phyloP scores from a whole-genome alignment of 2,797 vertebrate genomes.

The Dicrostonyx torquatus region DNA sequence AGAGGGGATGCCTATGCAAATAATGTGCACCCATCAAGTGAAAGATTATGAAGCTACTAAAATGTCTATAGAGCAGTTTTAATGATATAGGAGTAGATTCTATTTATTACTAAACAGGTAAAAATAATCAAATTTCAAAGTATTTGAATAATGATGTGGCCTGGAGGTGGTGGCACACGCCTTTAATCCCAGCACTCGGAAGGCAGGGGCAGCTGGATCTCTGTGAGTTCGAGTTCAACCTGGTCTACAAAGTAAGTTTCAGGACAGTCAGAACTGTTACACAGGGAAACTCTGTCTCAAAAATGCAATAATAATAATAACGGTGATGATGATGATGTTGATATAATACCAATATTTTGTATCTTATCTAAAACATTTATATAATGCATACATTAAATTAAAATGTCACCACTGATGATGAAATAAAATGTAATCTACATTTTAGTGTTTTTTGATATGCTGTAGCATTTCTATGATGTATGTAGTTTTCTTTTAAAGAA shows the following conservation, averaged over 20 bases:
- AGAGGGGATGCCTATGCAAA: not conserved
- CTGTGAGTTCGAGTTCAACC: too few relatives aligned
- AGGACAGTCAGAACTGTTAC: too few relatives aligned
- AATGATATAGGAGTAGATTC: slow-evolving; percentile 10
- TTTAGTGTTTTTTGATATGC: not conserved
- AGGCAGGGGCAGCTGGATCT: too few relatives aligned
- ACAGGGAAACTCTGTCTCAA: too few relatives aligned
- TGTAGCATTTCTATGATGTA: not conserved
- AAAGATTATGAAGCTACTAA: slow-evolving; percentile 36
- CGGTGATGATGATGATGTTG: not conserved
- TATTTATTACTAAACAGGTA: slow-evolving; percentile 11
- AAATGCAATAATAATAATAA: too few relatives aligned
- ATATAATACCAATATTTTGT: not conserved
- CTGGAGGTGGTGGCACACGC: too few relatives aligned
- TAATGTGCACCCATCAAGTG: slow-evolving; percentile 26
- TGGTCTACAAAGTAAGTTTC: too few relatives aligned
- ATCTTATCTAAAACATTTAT: not conserved
- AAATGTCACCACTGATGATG: not conserved
- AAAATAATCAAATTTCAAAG: slow-evolving; percentile 49
- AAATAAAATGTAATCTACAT: slow-evolving; percentile 12
- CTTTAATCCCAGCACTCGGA: too few relatives aligned
- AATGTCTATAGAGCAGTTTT: slow-evolving; percentile 7
- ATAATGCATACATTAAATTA: not conserved
- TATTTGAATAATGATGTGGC: not conserved
- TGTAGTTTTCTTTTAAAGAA: not conserved